These are phyloP conservation scores for Syrista parreyssii DNA, from an alignment of 2,888 invertebrate species.

Conservation along the genomic window DNA sequence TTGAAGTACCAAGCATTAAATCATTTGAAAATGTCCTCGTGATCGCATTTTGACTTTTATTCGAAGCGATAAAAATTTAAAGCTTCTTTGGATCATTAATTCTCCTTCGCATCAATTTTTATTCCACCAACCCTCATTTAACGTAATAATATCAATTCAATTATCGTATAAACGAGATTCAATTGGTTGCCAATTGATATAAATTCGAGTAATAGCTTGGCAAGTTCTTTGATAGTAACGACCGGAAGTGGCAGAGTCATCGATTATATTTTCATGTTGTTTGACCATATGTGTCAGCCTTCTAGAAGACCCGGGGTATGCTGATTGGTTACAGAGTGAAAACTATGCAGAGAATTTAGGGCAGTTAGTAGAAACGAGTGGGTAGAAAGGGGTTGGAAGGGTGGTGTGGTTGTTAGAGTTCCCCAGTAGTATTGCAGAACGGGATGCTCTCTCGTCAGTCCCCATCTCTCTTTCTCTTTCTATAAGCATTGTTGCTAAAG, in stretches of 20 bases:
- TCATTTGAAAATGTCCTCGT: conserved; percentile 54
- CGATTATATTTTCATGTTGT: not conserved
- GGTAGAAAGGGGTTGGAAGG: not conserved
- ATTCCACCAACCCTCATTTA: not conserved
- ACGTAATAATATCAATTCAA: not conserved
- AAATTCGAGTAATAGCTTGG: not conserved
- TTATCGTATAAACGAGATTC: not conserved
- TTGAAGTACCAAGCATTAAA: conserved; percentile 43
- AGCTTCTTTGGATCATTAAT: conserved; percentile 19
- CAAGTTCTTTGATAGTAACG: not conserved
- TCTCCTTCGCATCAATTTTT: not conserved
- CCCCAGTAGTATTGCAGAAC: not conserved
- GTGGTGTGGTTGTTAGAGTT: conserved; percentile 3
- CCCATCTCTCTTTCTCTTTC: not conserved
- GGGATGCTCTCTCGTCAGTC: not conserved
- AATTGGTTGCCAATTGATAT: not conserved
- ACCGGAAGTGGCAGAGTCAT: not conserved
- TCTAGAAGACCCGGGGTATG: not conserved
- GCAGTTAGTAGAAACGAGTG: conserved; percentile 11
- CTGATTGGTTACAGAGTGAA: conserved; percentile 28
- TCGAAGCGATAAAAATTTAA: conserved; percentile 37
- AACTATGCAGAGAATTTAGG: conserved; percentile 47
- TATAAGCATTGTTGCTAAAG: not conserved
- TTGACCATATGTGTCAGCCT: not conserved
- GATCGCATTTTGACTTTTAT: conserved; percentile 47